Conservation (phyloP, 2,888 invertebrate genomes). For the Philereme vetulata region DNA sequence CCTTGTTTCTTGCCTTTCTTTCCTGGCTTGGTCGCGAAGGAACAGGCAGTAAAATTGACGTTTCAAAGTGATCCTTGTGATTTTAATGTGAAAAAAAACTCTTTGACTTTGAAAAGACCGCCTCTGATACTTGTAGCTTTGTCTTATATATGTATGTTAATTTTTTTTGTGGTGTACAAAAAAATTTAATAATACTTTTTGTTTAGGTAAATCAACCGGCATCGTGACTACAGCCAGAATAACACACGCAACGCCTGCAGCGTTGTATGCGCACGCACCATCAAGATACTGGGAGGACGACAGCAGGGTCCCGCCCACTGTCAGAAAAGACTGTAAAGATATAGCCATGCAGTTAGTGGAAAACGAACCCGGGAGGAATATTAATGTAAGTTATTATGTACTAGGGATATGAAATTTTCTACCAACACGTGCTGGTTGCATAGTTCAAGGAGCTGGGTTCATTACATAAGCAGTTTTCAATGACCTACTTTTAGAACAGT, state of each 20-base stretch:
- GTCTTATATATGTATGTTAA: too few relatives aligned
- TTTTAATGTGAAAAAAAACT: too few relatives aligned
- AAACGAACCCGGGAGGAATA: constrained; percentile 25
- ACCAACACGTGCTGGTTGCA: neutral
- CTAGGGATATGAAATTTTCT: neutral
- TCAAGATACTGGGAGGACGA: constrained; percentile 92
- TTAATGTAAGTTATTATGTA: constrained; percentile 17
- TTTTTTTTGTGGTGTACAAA: too few relatives aligned
- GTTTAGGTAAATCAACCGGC: constrained; percentile 88
- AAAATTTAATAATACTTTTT: neutral
- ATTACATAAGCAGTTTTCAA: too few relatives aligned
- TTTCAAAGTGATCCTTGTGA: too few relatives aligned
- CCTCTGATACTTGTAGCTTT: too few relatives aligned
- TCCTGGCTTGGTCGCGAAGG: too few relatives aligned
- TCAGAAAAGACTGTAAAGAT: constrained; percentile 89
- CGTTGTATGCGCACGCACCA: constrained; percentile 89
- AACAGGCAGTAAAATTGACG: too few relatives aligned
- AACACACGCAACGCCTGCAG: constrained; percentile 92
- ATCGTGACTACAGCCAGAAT: constrained; percentile 91
- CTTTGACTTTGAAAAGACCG: too few relatives aligned
- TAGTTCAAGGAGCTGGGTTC: too few relatives aligned
- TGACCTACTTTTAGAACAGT: too few relatives aligned
- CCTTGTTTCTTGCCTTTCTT: too few relatives aligned
- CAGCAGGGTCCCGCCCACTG: constrained; percentile 88
- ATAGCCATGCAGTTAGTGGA: constrained; percentile 91